These are phyloP conservation scores for Athripsodes cinereus DNA, from an alignment of 2,888 invertebrate species.

Conservation along the genomic window DNA sequence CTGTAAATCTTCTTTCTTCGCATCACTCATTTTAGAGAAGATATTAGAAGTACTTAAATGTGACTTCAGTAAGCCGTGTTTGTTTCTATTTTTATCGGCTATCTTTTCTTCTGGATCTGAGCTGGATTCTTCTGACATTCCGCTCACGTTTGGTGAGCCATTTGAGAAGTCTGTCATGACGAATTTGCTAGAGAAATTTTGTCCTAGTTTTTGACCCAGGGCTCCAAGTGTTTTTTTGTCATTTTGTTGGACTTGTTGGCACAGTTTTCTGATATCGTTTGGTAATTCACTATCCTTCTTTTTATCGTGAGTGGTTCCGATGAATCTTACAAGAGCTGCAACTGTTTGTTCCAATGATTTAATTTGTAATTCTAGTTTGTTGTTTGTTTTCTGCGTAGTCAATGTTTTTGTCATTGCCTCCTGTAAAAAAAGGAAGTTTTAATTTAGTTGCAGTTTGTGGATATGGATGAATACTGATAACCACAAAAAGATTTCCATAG, in stretches of 20 bases:
- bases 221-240: constrained; percentile 24
- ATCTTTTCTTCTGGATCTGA: constrained; percentile 35
- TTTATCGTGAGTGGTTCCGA: constrained; percentile 60
- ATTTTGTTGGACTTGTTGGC: constrained; percentile 54
- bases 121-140: constrained; percentile 37
- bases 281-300: constrained; percentile 65
- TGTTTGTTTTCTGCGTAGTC: constrained; percentile 56
- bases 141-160: constrained; percentile 1
- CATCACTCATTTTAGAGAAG: constrained; percentile 39
- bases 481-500: no score
- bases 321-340: constrained; percentile 62
- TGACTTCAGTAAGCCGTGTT: constrained; percentile 36
- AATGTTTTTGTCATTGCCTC: constrained; percentile 60
- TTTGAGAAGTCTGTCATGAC: constrained; percentile 35
- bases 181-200: constrained; percentile 39
- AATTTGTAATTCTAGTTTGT: constrained; percentile 64
- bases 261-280: constrained; percentile 65
- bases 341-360: constrained; percentile 71
- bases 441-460: no score
- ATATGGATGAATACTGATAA: no score
- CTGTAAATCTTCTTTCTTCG: constrained; percentile 33
- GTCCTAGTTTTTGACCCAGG: constrained; percentile 24
- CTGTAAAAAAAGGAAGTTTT: constrained; percentile 49
- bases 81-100: constrained; percentile 37
- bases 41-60: constrained; percentile 43